Percentiles rank a stretch among this genome's conserved stretches.
phyloP scores from a whole-genome alignment of 2,888 invertebrate species.

The Eueremaeus valkanovi region DNA sequence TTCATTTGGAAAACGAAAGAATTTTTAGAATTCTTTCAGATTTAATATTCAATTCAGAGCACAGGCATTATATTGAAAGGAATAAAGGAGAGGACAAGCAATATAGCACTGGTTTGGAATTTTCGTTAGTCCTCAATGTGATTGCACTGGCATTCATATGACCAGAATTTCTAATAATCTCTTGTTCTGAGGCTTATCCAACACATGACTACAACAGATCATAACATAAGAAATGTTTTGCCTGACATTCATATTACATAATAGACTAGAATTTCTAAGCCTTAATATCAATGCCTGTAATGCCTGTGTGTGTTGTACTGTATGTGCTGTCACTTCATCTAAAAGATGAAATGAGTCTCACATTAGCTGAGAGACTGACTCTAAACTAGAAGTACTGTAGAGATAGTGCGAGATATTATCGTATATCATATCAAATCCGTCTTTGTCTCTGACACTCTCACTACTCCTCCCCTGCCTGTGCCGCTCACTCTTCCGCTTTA shows the following conservation, averaged over 20 bases:
- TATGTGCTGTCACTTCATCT: neutral
- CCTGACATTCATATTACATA: constrained; percentile 13
- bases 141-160: neutral
- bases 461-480: neutral
- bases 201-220: neutral
- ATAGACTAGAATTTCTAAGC: neutral
- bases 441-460: neutral
- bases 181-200: constrained; percentile 6
- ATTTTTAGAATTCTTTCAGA: neutral
- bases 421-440: neutral
- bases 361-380: neutral
- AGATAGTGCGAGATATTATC: neutral
- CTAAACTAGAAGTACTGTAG: neutral
- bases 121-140: neutral
- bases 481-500: neutral
- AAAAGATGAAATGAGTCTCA: neutral
- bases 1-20: neutral
- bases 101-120: constrained; percentile 1
- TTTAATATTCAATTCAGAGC: neutral
- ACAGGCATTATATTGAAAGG: neutral
- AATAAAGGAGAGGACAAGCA: neutral
- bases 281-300: neutral
- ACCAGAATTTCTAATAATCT: constrained; percentile 29
- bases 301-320: no score
- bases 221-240: constrained; percentile 2